Percentiles rank a stretch among this genome's conserved stretches.
These are phyloP conservation scores for Drosophila testacea DNA, from an alignment of 2,888 invertebrate genomes.

Conservation along the genomic window DNA sequence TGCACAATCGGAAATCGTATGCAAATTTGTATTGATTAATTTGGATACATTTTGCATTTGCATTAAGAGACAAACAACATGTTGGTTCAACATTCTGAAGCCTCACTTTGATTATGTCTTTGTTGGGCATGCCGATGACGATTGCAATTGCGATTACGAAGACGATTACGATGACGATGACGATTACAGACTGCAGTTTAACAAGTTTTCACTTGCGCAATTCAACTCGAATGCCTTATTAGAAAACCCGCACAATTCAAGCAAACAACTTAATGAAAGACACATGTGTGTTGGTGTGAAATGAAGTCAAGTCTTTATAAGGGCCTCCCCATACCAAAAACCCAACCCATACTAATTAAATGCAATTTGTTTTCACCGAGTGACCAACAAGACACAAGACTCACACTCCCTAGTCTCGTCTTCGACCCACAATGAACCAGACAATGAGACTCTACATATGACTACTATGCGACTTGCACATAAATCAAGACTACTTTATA, in stretches of 20 bases:
- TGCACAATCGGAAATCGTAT: constrained; percentile 67
- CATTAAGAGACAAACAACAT: constrained; percentile 1
- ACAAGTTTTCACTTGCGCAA: constrained; percentile 62
- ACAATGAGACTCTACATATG: constrained; percentile 22
- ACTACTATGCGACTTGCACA: constrained; percentile 25
- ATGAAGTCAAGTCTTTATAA: constrained; percentile 47
- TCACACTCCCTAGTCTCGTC: constrained; percentile 28
- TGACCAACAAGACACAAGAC: constrained; percentile 36
- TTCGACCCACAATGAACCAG: constrained; percentile 43
- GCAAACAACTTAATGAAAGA: constrained; percentile 19
- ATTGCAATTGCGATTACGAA: constrained; percentile 33
- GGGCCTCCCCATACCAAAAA: constrained; percentile 21
- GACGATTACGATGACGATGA: constrained; percentile 30
- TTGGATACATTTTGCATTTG: constrained; percentile 41
- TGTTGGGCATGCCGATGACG: constrained; percentile 27
- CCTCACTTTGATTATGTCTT: constrained; percentile 15
- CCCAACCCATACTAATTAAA: constrained; percentile 57
- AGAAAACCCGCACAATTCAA: constrained; percentile 23
- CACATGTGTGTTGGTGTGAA: constrained; percentile 30
- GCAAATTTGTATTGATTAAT: constrained; percentile 65
- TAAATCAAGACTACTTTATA: constrained; percentile 29
- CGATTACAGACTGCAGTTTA: constrained; percentile 36
- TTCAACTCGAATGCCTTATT: constrained; percentile 30
- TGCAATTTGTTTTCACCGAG: constrained; percentile 75
- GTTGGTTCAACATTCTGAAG: constrained; percentile 24